phyloP scores from a whole-genome alignment of 2,888 invertebrate genomes.

The Ptychoptera contaminata region DNA sequence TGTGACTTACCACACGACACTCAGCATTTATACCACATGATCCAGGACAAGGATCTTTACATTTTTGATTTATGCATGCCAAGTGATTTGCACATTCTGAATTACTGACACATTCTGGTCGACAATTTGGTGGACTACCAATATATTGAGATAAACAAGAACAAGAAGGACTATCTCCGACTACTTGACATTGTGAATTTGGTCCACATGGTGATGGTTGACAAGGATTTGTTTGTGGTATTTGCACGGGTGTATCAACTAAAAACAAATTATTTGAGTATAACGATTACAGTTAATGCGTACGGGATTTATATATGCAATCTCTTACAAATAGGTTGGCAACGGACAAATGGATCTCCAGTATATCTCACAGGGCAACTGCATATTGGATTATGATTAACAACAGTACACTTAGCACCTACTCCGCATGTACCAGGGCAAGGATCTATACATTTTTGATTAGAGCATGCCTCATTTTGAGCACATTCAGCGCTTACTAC shows the following conservation, averaged over 20 bases:
- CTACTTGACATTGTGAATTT: slow-evolving; percentile 45
- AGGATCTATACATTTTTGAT: slow-evolving; percentile 56
- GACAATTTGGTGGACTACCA: slow-evolving; percentile 57
- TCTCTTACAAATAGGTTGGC: slow-evolving; percentile 37
- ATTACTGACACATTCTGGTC: slow-evolving; percentile 65
- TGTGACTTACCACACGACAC: slow-evolving; percentile 55
- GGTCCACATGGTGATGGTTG: slow-evolving; percentile 48
- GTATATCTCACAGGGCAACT: slow-evolving; percentile 44
- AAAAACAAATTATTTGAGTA: slow-evolving; percentile 17
- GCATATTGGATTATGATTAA: slow-evolving; percentile 61
- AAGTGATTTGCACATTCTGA: slow-evolving; percentile 47
- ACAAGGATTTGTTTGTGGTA: slow-evolving; percentile 35
- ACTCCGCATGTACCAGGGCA: slow-evolving; percentile 56
- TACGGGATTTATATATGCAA: neutral
- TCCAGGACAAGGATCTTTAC: slow-evolving; percentile 49
- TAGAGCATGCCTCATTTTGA: slow-evolving; percentile 51
- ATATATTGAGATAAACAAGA: slow-evolving; percentile 40
- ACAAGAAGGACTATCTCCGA: slow-evolving; percentile 48
- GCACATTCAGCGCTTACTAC: slow-evolving; percentile 55
- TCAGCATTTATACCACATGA: slow-evolving; percentile 54
- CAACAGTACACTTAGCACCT: slow-evolving; percentile 57
- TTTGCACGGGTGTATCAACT: slow-evolving; percentile 19
- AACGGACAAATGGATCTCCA: slow-evolving; percentile 51
- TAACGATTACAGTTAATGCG: neutral
- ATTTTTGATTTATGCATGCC: slow-evolving; percentile 57